Evolutionary conservation across 1,140 invertebrate species (phyloP).

Genomic region (Brachionus manjavacas): DNA sequence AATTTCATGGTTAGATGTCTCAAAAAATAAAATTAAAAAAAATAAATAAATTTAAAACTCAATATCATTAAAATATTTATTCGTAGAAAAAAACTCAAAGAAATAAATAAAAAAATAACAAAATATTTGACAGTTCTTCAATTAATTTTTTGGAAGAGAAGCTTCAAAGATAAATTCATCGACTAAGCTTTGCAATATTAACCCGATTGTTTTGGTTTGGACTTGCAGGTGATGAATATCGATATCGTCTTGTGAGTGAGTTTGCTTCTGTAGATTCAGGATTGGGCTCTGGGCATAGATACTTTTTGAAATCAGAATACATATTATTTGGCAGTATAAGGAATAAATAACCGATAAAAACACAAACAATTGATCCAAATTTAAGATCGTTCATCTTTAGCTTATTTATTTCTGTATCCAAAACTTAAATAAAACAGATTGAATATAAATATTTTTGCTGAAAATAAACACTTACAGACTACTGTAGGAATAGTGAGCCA

Average conservation of each 20-base stretch:
- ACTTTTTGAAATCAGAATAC: constrained; percentile 26
- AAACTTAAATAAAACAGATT: background rate
- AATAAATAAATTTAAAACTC: no score
- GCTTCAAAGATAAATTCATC: background rate
- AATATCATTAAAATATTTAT: background rate
- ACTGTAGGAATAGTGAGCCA: background rate
- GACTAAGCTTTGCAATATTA: background rate
- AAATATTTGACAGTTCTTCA: background rate
- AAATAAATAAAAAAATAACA: background rate
- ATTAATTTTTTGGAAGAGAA: background rate
- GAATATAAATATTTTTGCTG: no score
- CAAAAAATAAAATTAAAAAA: no score
- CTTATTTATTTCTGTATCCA: background rate
- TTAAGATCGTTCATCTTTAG: constrained; percentile 2
- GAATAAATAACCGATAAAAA: constrained; percentile 7
- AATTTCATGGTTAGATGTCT: no score
- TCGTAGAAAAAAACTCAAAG: background rate
- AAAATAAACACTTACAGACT: background rate
- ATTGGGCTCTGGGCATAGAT: background rate
- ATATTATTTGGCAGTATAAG: constrained; percentile 13
- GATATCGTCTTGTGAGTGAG: constrained; percentile 13
- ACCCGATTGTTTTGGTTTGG: background rate
- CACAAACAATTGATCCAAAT: constrained; percentile 15
- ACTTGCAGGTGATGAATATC: constrained; percentile 11
- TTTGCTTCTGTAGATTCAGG: background rate